Conservation (phyloP, 2,888 invertebrate genomes). For the Leuctra nigra region DNA sequence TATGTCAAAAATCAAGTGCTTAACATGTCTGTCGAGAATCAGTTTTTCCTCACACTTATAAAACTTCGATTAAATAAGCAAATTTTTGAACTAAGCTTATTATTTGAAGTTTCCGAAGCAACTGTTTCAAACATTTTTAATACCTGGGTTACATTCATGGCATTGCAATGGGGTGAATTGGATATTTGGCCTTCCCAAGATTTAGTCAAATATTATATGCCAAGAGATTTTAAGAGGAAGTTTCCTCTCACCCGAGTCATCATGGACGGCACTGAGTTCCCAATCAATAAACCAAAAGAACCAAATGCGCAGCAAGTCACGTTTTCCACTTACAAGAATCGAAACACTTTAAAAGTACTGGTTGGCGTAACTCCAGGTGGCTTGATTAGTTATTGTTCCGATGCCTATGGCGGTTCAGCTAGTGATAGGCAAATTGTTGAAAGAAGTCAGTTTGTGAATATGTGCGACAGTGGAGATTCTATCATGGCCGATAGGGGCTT, state of each 20-base stretch:
- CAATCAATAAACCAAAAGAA: slow-evolving; percentile 25
- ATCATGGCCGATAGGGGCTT: slow-evolving; percentile 32
- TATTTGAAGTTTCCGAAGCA: slow-evolving; percentile 25
- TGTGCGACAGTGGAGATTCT: slow-evolving; percentile 28
- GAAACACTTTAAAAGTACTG: slow-evolving; percentile 29
- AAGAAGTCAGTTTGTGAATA: slow-evolving; percentile 24
- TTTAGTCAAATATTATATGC: slow-evolving; percentile 29
- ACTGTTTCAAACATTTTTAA: slow-evolving; percentile 28
- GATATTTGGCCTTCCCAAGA: slow-evolving; percentile 29
- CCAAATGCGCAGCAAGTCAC: slow-evolving; percentile 28
- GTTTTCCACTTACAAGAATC: slow-evolving; percentile 31
- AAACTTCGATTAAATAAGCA: slow-evolving; percentile 26
- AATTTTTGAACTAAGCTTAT: slow-evolving; percentile 23
- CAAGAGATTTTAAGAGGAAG: slow-evolving; percentile 26
- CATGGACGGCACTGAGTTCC: slow-evolving; percentile 29
- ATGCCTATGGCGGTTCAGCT: slow-evolving; percentile 28
- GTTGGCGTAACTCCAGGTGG: slow-evolving; percentile 30
- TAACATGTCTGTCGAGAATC: slow-evolving; percentile 2
- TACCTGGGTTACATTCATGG: slow-evolving; percentile 28
- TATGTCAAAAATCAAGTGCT: slow-evolving; percentile 19
- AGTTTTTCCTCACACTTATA: slow-evolving; percentile 26
- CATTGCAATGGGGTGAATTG: slow-evolving; percentile 25
- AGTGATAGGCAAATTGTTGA: slow-evolving; percentile 32
- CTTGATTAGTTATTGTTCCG: slow-evolving; percentile 27
- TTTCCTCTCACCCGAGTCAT: slow-evolving; percentile 29